Evolutionary conservation across 1,140 invertebrate genomes (phyloP).

Genomic region (Archivesica marissinica): DNA sequence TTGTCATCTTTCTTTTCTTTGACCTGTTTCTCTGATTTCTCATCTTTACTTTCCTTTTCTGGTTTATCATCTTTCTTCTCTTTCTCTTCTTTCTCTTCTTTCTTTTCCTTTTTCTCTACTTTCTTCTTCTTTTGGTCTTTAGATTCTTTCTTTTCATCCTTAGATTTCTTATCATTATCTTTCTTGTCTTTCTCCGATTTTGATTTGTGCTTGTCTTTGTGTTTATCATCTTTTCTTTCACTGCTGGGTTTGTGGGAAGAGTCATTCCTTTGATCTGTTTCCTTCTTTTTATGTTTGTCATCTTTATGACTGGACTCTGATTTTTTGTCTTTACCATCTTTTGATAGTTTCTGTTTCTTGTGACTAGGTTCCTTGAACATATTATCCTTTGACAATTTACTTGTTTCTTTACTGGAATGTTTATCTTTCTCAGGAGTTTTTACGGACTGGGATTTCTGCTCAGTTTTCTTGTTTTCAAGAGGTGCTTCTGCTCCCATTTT

Average conservation of each 20-base stretch:
- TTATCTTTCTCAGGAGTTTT: slow-evolving; percentile 51
- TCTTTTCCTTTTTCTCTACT: slow-evolving; percentile 48
- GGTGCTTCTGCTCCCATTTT: slow-evolving; percentile 42
- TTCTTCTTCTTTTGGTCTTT: slow-evolving; percentile 69
- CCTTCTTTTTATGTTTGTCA: slow-evolving; percentile 57
- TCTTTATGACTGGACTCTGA: slow-evolving; percentile 57
- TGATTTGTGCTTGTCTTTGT: slow-evolving; percentile 59
- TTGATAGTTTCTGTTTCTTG: slow-evolving; percentile 54
- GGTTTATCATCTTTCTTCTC: slow-evolving; percentile 43
- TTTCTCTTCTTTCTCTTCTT: slow-evolving; percentile 41
- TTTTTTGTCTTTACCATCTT: slow-evolving; percentile 49
- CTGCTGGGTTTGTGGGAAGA: slow-evolving; percentile 51
- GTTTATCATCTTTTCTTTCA: slow-evolving; percentile 59
- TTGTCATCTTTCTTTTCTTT: slow-evolving; percentile 58
- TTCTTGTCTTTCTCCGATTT: slow-evolving; percentile 61
- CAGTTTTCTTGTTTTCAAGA: slow-evolving; percentile 23
- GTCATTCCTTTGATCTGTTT: slow-evolving; percentile 27
- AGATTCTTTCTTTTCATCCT: slow-evolving; percentile 47
- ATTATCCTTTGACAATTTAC: slow-evolving; percentile 48
- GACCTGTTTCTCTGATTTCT: slow-evolving; percentile 32
- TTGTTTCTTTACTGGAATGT: slow-evolving; percentile 36
- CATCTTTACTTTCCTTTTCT: slow-evolving; percentile 39
- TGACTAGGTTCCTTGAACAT: slow-evolving; percentile 51
- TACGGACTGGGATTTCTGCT: background rate
- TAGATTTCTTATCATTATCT: slow-evolving; percentile 56